phyloP scores from a whole-genome alignment of 2,797 vertebrate species.

The Hozukius guyotensis region DNA sequence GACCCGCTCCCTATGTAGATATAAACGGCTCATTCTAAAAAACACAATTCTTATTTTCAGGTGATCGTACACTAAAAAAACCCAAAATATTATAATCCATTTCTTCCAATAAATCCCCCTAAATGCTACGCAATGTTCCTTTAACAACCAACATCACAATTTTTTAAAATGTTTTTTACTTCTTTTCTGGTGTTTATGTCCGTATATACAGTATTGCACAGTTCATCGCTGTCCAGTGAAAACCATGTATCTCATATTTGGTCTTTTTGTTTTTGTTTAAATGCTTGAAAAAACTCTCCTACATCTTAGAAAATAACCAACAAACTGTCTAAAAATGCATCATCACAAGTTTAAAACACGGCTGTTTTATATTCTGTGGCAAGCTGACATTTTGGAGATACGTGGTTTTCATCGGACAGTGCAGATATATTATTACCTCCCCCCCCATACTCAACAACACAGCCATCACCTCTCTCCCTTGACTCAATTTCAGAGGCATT shows the following conservation, averaged over 20 bases:
- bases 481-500: conserved; percentile 19
- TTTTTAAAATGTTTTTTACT: background rate
- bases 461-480: background rate
- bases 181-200: background rate
- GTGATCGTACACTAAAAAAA: no score
- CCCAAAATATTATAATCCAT: no score
- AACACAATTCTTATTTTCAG: no score
- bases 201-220: no score
- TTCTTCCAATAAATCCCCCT: no score
- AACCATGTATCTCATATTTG: no score
- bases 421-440: background rate
- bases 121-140: no score
- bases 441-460: background rate
- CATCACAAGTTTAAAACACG: background rate
- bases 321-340: background rate
- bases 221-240: no score
- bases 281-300: background rate
- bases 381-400: background rate
- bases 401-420: background rate
- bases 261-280: background rate
- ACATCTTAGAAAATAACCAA: background rate
- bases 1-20: no score
- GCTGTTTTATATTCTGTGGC: background rate
- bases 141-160: background rate
- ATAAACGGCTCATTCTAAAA: no score